Percentiles rank a stretch among this genome's conserved stretches.
phyloP scores from a whole-genome alignment of 2,113 vertebrate genomes.

The Hassar affinis region DNA sequence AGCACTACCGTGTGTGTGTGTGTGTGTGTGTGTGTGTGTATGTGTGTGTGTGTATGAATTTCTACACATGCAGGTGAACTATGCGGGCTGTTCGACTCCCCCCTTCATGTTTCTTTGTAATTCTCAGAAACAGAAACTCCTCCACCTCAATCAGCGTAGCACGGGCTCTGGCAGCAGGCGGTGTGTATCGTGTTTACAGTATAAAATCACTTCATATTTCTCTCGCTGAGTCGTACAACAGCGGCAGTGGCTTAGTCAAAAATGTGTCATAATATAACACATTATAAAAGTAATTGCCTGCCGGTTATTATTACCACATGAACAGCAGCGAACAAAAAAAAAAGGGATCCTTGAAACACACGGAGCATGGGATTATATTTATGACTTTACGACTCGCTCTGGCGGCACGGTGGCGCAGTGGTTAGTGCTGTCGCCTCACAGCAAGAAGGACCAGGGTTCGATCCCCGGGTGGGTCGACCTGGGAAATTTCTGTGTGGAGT shows the following conservation, averaged over 20 bases:
- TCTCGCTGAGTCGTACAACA: not conserved
- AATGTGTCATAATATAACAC: conserved; percentile 7
- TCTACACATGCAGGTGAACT: conserved; percentile 31
- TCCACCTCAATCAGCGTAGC: conserved; percentile 29
- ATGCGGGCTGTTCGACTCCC: conserved; percentile 41
- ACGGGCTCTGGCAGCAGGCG: not conserved
- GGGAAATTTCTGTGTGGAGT: no score
- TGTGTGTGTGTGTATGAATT: not conserved
- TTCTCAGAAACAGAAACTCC: conserved; percentile 54
- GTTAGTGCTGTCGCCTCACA: no score
- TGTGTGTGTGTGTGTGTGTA: not conserved
- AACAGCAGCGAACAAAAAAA: not conserved
- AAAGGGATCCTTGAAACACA: not conserved
- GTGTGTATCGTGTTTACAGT: conserved; percentile 22
- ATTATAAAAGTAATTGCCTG: not conserved
- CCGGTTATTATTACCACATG: conserved; percentile 14
- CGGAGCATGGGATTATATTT: not conserved
- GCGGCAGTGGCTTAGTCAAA: not conserved
- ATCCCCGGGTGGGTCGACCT: no score
- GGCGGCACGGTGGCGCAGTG: no score
- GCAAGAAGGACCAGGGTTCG: no score
- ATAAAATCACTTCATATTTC: conserved; percentile 33
- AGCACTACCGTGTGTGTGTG: conserved; percentile 31
- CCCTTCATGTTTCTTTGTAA: conserved; percentile 12
- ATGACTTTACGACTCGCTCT: no score